These are phyloP conservation scores for Rhinopomastus cyanomelas DNA, from an alignment of 2,113 vertebrate genomes.

Conservation along the genomic window DNA sequence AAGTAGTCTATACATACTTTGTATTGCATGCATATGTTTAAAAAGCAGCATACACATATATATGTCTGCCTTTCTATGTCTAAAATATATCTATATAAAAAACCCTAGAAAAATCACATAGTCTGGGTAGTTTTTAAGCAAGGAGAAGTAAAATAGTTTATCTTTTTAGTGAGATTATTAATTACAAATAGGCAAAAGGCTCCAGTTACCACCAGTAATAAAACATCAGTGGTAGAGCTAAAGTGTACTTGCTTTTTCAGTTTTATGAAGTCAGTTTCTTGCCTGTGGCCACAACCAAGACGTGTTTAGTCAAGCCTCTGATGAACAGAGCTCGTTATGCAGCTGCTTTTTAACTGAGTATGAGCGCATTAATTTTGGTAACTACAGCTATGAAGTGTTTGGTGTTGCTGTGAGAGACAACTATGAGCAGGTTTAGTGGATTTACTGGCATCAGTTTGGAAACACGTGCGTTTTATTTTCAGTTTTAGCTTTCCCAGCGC, in stretches of 20 bases:
- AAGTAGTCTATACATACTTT: no score
- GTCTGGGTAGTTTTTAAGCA: background rate
- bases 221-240: background rate
- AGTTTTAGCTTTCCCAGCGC: constrained; percentile 81
- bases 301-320: background rate
- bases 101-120: background rate
- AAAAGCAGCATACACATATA: no score
- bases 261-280: background rate
- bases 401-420: background rate
- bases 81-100: background rate
- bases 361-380: background rate
- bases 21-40: no score
- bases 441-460: background rate
- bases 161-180: background rate
- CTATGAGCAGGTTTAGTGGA: background rate
- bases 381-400: background rate
- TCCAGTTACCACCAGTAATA: background rate
- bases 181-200: background rate
- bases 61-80: background rate
- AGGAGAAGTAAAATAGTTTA: background rate
- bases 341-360: constrained; percentile 8
- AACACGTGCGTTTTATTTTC: constrained; percentile 25
- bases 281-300: background rate
- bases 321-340: background rate
- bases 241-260: background rate